Evolutionary conservation across 2,888 invertebrate species (phyloP), one percentile per base, ranked within the genome.

Genomic region (Poecilobothrus nobilitatus): DNA sequence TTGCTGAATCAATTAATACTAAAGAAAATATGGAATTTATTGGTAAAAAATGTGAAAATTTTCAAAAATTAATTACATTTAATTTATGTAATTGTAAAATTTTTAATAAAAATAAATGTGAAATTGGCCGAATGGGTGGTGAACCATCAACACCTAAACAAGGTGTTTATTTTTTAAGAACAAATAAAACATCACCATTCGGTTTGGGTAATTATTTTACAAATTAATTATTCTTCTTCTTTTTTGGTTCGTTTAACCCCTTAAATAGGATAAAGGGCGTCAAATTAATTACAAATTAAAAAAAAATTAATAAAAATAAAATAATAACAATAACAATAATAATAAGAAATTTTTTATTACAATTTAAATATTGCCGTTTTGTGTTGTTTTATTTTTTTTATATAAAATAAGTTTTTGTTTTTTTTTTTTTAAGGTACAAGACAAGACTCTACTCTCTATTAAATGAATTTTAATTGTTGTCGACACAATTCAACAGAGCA

Each of bases 91-190:
- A 69, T 41, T 76, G 75, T 44, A 69, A 71, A 61, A 74, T 74
- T 65, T 61, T 34, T 27, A 15, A 27, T 22, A 66, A 41, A 21
- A 66, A 53, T 66, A 22, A 53, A 53, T 18, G 8, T n/a, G 8
- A 12, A 9, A 22, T n/a, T 9, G 63, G 18, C 5, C 27, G 27
- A 63, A 66, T 67, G 66, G 79, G 80, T 68, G 80, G 80, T 41
- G 80, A 80, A 34, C 79, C 80, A 41, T 75, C 76, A 27, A 70
- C 75, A 67, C 74, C 75, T 65, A 79, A 79, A 71, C 72, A 68
- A 20, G 80, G 80, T 27, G 69, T 77, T 63, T 79, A 74, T 70
- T 79, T 78, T 68, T 69, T 78, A 0, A 78, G 78, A 72, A 79
- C 80, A 0, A 72, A 71, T 21, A 44, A 61, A 63, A 66, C 33